Percentiles rank a stretch among this genome's conserved stretches.
Evolutionary conservation across 2,113 vertebrate genomes (phyloP).

Genomic region (Chamaetylas fuelleborni): DNA sequence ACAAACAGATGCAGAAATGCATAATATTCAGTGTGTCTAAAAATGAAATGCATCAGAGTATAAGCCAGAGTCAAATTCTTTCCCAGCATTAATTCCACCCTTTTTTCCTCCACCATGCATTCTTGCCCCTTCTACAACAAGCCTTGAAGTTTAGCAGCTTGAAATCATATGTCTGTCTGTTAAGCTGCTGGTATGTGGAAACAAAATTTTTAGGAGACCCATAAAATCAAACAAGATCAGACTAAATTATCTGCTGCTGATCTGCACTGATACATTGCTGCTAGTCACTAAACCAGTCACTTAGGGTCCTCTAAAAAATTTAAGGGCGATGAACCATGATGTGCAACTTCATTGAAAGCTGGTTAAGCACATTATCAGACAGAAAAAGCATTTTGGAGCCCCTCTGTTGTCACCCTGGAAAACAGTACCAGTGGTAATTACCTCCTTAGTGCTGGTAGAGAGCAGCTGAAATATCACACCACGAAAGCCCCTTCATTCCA

Average conservation of each 20-base stretch:
- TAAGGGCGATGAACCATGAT: constrained; percentile 22
- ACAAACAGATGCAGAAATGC: constrained; percentile 32
- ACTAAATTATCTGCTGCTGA: constrained; percentile 52
- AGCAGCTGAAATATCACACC: not conserved
- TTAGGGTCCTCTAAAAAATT: constrained; percentile 9
- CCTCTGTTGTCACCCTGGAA: not conserved
- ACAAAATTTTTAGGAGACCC: constrained; percentile 57
- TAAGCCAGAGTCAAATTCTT: constrained; percentile 57
- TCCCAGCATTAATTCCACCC: constrained; percentile 64
- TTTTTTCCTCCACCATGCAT: constrained; percentile 52
- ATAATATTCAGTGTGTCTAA: not conserved
- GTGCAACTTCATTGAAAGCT: not conserved
- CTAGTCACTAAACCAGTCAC: not conserved
- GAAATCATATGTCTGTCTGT: constrained; percentile 47
- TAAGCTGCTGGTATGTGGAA: constrained; percentile 67
- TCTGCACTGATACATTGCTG: not conserved
- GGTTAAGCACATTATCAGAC: not conserved
- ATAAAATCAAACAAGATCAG: constrained; percentile 66
- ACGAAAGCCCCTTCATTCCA: not conserved
- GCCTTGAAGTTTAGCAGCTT: constrained; percentile 63
- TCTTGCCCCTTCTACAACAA: constrained; percentile 66
- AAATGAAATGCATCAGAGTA: constrained; percentile 53
- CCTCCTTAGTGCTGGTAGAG: not conserved
- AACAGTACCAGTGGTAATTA: not conserved
- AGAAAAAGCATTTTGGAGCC: not conserved